phyloP scores from a whole-genome alignment of 2,797 vertebrate genomes.

The Okamejei kenojei region DNA sequence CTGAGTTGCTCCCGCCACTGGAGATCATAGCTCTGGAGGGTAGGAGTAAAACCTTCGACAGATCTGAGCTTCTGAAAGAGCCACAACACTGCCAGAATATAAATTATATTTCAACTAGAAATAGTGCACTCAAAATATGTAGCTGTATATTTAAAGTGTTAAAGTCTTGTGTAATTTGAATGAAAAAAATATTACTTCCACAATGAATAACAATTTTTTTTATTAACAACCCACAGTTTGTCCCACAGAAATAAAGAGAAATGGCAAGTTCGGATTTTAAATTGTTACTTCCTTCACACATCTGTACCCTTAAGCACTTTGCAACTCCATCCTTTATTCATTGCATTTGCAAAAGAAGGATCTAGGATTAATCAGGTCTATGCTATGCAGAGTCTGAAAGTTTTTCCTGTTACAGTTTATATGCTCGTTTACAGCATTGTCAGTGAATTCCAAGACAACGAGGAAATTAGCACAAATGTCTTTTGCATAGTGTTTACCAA shows the following conservation, averaged over 20 bases:
- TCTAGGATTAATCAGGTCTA: not conserved
- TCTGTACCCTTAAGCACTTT: not conserved
- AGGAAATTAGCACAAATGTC: slow-evolving; percentile 16
- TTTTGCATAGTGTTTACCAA: not conserved
- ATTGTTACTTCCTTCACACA: not conserved
- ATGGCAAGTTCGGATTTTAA: not conserved
- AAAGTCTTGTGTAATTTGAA: not conserved
- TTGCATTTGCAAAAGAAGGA: not conserved
- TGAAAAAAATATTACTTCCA: not conserved
- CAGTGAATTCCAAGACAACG: not conserved
- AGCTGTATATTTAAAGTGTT: not conserved
- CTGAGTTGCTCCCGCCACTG: not conserved
- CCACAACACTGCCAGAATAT: not conserved
- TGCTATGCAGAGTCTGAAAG: not conserved
- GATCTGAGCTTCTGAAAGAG: not conserved
- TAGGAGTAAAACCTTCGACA: not conserved
- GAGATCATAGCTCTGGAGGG: slow-evolving; percentile 3
- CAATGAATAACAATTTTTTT: not conserved
- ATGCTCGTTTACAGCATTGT: not conserved
- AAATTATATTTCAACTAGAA: not conserved
- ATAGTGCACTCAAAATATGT: not conserved
- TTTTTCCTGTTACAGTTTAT: not conserved
- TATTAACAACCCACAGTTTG: not conserved
- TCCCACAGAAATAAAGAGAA: not conserved
- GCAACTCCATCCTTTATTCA: not conserved